Evolutionary conservation across 2,888 invertebrate genomes (phyloP).

Genomic region (Eudasyphora cyanicolor): DNA sequence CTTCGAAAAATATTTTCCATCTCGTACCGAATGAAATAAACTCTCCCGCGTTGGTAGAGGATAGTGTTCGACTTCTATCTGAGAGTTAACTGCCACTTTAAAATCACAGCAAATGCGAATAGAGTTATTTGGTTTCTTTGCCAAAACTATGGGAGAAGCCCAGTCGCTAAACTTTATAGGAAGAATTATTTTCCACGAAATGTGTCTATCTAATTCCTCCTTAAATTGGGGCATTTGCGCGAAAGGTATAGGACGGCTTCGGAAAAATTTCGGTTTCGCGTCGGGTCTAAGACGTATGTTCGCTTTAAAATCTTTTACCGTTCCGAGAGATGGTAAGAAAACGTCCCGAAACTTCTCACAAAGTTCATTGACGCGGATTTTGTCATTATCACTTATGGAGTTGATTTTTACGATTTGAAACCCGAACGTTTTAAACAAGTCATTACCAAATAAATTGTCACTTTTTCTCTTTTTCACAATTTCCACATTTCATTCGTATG

Average conservation of each 20-base stretch:
- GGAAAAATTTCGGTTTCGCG: conserved; percentile 56
- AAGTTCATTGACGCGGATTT: neutral
- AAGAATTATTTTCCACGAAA: conserved; percentile 21
- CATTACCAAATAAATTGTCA: conserved; percentile 33
- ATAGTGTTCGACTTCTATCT: conserved; percentile 68
- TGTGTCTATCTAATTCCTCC: conserved; percentile 37
- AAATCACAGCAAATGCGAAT: conserved; percentile 69
- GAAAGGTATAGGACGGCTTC: conserved; percentile 61
- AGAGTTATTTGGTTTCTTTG: conserved; percentile 68
- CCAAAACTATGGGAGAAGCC: conserved; percentile 74
- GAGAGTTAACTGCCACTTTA: conserved; percentile 65
- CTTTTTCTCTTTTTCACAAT: conserved; percentile 18
- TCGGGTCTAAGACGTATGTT: conserved; percentile 38
- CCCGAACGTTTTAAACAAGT: conserved; percentile 22
- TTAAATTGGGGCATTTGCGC: conserved; percentile 41
- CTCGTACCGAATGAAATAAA: conserved; percentile 45
- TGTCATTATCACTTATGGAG: neutral
- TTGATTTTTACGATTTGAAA: conserved; percentile 29
- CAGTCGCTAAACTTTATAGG: conserved; percentile 69
- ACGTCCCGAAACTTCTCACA: conserved; percentile 36
- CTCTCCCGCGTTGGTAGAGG: conserved; percentile 50
- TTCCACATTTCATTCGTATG: conserved; percentile 50
- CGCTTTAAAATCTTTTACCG: conserved; percentile 48
- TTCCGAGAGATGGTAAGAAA: conserved; percentile 50
- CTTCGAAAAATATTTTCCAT: conserved; percentile 48